Percentiles rank a stretch among this genome's conserved stretches.
Conservation (phyloP, 2,888 invertebrate genomes). For the Eupithecia vulgata region DNA sequence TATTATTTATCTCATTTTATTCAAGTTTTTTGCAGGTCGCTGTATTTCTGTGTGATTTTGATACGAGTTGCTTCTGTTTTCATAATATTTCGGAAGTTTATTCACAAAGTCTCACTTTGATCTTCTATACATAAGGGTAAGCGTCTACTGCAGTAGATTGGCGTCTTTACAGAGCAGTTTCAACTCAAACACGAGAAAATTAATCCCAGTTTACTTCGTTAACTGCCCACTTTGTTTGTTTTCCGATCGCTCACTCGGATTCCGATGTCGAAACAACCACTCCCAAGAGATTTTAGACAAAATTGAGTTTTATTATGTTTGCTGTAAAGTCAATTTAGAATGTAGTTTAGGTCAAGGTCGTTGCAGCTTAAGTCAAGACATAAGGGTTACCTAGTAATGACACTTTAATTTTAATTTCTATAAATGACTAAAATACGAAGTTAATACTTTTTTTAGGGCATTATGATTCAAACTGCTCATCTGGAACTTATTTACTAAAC, state of each 20-base stretch:
- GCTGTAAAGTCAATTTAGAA: conserved; percentile 2
- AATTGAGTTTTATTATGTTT: conserved; percentile 7
- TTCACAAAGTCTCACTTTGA: background rate
- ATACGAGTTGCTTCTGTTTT: background rate
- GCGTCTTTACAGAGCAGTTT: conserved; percentile 21
- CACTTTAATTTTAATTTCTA: background rate
- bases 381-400: background rate
- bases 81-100: background rate
- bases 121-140: background rate
- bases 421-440: too few relatives aligned
- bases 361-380: background rate
- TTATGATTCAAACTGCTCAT: background rate
- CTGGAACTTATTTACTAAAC: background rate
- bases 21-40: too few relatives aligned
- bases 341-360: conserved; percentile 4
- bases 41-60: too few relatives aligned
- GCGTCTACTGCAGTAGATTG: background rate
- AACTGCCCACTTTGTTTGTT: conserved; percentile 58
- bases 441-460: background rate
- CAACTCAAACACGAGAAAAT: conserved; percentile 67
- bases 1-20: too few relatives aligned
- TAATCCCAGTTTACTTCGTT: conserved; percentile 66
- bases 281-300: conserved; percentile 4
- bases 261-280: conserved; percentile 14
- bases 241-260: conserved; percentile 56